These are phyloP conservation scores for Oreochromis niloticus DNA, from an alignment of 2,113 vertebrate species.

Conservation along the genomic window DNA sequence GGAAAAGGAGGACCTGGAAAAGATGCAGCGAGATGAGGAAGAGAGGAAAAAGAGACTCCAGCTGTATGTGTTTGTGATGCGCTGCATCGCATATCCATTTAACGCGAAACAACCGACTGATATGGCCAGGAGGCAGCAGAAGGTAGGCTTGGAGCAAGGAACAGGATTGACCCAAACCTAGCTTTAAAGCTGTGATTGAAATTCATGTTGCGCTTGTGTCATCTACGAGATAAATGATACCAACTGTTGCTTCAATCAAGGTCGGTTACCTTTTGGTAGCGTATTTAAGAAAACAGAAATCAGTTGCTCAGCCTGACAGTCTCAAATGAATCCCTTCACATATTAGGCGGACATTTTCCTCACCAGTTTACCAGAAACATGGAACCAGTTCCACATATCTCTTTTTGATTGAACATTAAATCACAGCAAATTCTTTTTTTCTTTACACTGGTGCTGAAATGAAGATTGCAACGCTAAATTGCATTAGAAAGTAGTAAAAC, in stretches of 20 bases:
- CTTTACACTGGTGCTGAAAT: background rate
- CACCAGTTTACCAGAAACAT: background rate
- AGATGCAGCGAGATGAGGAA: conserved; percentile 91
- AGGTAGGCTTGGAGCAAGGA: conserved; percentile 73
- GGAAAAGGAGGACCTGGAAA: conserved; percentile 93
- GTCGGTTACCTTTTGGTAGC: background rate
- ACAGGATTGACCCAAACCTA: background rate
- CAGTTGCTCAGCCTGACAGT: background rate
- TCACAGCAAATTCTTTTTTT: background rate
- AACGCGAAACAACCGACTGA: conserved; percentile 98
- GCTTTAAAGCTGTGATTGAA: background rate
- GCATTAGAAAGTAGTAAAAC: background rate
- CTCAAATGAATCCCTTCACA: background rate
- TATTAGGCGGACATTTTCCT: background rate
- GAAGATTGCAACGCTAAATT: background rate
- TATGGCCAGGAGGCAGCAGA: conserved; percentile 96
- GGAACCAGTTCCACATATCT: background rate
- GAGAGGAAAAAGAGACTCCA: conserved; percentile 93
- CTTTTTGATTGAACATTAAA: background rate
- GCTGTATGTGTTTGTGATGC: conserved; percentile 97
- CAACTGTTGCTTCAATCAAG: conserved; percentile 53
- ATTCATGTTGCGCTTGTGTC: background rate
- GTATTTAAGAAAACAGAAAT: background rate
- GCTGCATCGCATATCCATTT: conserved; percentile 97
- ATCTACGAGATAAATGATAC: background rate